These are phyloP conservation scores for Drosophila sucinea DNA, from an alignment of 1,140 invertebrate genomes.

Conservation along the genomic window DNA sequence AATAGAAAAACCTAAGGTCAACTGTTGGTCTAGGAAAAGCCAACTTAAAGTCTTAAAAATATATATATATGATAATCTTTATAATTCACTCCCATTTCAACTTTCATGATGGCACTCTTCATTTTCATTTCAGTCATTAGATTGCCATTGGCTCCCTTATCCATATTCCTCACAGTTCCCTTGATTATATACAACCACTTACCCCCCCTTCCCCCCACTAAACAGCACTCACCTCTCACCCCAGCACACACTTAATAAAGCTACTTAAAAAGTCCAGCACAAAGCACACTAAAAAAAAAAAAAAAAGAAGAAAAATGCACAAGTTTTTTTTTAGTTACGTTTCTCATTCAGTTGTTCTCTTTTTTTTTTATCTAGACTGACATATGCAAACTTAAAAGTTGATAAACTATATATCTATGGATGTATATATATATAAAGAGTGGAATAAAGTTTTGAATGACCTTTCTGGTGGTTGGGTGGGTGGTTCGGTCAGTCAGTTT, in stretches of 20 bases:
- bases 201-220: background rate
- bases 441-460: slow-evolving; percentile 18
- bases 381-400: slow-evolving; percentile 17
- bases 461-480: slow-evolving; percentile 45
- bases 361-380: slow-evolving; percentile 29
- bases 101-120: slow-evolving; percentile 4
- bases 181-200: background rate
- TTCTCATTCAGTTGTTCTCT: slow-evolving; percentile 5
- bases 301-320: slow-evolving; percentile 14
- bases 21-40: background rate
- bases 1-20: too few species aligned
- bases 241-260: slow-evolving; percentile 54
- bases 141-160: background rate
- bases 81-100: background rate
- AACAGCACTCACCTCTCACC: slow-evolving; percentile 20
- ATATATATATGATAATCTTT: background rate
- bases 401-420: slow-evolving; percentile 19
- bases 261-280: slow-evolving; percentile 52
- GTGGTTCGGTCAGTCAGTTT: slow-evolving; percentile 44
- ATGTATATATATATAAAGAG: slow-evolving; percentile 13
- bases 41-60: background rate
- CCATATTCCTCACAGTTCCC: slow-evolving; percentile 4
- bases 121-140: slow-evolving; percentile 5
- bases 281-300: slow-evolving; percentile 33
- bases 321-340: slow-evolving; percentile 4